A percentile compares a stretch with the other conserved stretches of the same genome.
phyloP scores from a whole-genome alignment of 1,140 invertebrate genomes.

The Tetraneura akinire region DNA sequence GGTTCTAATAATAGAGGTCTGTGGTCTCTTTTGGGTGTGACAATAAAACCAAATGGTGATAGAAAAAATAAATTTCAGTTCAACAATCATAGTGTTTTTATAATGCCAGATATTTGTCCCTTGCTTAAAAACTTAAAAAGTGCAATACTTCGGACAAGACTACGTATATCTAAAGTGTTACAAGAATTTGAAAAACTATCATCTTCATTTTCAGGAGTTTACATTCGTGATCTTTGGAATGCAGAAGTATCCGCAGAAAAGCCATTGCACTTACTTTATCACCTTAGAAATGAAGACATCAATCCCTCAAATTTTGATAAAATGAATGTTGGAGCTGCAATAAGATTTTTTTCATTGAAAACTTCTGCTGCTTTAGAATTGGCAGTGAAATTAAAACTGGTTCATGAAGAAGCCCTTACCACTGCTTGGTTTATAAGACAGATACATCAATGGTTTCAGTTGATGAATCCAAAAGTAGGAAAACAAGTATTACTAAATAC shows the following conservation, averaged over 20 bases:
- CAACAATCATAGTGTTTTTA: constrained; percentile 2
- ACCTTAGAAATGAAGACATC: background rate
- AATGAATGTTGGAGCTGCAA: constrained; percentile 34
- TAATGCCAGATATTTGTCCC: constrained; percentile 3
- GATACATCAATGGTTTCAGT: background rate
- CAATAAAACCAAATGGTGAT: constrained; percentile 17
- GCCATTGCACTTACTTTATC: background rate
- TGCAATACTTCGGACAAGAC: constrained; percentile 14
- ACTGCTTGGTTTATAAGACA: background rate
- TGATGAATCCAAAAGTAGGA: background rate
- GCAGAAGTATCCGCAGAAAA: background rate
- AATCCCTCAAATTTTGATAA: constrained; percentile 26
- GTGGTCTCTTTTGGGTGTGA: constrained; percentile 6
- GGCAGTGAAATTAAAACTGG: background rate
- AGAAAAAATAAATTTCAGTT: constrained; percentile 12
- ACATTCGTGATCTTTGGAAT: constrained; percentile 1
- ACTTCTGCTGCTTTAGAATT: constrained; percentile 34
- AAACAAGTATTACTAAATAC: background rate
- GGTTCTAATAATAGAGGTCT: constrained; percentile 3
- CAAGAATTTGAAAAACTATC: constrained; percentile 6
- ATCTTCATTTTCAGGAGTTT: constrained; percentile 3
- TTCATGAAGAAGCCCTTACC: background rate
- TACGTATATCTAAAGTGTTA: background rate
- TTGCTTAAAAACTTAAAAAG: constrained; percentile 10
- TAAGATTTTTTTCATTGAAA: constrained; percentile 14